Base-by-base conservation (phyloP, 1,140 invertebrate genomes). In the Eulimnadia texana region DNA sequence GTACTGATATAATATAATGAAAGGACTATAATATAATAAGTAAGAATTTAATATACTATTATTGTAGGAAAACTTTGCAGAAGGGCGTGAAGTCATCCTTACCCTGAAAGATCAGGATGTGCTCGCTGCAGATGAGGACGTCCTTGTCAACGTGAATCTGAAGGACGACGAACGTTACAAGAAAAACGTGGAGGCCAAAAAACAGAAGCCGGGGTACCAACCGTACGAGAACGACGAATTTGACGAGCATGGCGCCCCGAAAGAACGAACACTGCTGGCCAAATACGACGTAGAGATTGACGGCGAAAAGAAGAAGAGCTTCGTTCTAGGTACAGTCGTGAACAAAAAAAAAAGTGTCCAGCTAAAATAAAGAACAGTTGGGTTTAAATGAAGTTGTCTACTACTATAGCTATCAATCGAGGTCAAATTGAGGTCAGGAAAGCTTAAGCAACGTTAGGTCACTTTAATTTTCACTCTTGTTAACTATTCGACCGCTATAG, bases 251-350 rank as follows among this genome's bases (percentile, higher is more conserved):
- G 89, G 90, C 59, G 80, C 86, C 70, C 76, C 84, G 65, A 74
- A 80, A 73, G 67, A 83, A 70, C 78, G 84, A 74, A 70, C 79
- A 68, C 70, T 94, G 20, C 78, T 99, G 6, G 76, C 83, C 62
- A 97, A 99, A 77, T 99, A 99, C 73, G 93, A 98, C 74, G 93
- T 97, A 70, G 93, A 97, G 73, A 86, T 98, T 50, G 82, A 88
- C 52, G 90, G 90, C 1, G 72, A 73, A 47, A 85, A 87, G 68
- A 82, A 80, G 60, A 80, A 84, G 51, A 85, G 81, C 51, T 98
- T 98, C 76, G 72, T 80, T 47, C 79, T 96, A 64, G 91, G 91
- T 56, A 75, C 61, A 16, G n/a, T 49, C 13, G 23, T 20, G 13
- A 65, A 69, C 65, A 65, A 65, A 3, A 68, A 47, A 68, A 68